Percentiles rank a stretch among this genome's conserved stretches.
These are phyloP conservation scores for Entelurus aequoreus DNA, from an alignment of 2,113 vertebrate species.

Conservation along the genomic window DNA sequence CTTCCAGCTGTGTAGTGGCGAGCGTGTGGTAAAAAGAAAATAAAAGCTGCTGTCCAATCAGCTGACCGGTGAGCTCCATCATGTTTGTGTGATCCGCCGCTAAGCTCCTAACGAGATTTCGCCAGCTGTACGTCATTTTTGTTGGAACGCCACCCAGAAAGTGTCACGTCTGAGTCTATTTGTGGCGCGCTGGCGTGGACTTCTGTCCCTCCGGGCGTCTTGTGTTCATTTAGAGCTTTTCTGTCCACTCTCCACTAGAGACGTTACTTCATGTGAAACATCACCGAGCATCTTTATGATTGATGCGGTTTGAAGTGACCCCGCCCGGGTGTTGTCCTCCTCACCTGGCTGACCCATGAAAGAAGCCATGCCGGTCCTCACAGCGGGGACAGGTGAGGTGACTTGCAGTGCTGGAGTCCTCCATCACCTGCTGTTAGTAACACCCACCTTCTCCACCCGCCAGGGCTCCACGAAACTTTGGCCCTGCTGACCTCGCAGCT, in stretches of 20 bases:
- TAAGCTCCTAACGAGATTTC: constrained; percentile 59
- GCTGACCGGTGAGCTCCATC: constrained; percentile 37
- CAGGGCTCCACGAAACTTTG: constrained; percentile 90
- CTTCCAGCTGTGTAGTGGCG: too few species aligned
- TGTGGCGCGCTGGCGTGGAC: constrained; percentile 38
- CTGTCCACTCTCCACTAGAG: too few species aligned
- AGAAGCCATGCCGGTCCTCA: constrained; percentile 88
- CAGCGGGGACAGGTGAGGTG: constrained; percentile 83
- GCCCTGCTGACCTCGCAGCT: constrained; percentile 92
- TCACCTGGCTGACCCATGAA: constrained; percentile 65
- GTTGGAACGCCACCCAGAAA: constrained; percentile 16
- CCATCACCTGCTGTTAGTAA: background rate
- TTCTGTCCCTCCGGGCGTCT: background rate
- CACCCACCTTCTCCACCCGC: background rate
- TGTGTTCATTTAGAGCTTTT: background rate
- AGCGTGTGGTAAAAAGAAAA: too few species aligned
- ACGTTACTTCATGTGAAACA: too few species aligned
- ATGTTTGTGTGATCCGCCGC: constrained; percentile 45
- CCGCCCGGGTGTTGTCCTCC: constrained; percentile 32
- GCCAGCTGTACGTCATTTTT: constrained; percentile 44
- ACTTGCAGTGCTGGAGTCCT: background rate
- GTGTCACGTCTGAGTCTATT: constrained; percentile 39
- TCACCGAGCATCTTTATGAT: background rate
- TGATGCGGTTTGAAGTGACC: background rate
- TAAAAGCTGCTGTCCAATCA: constrained; percentile 30